Evolutionary conservation across 2,888 invertebrate genomes (phyloP), one percentile per base, ranked within the genome.

Genomic region (Patella depressa): DNA sequence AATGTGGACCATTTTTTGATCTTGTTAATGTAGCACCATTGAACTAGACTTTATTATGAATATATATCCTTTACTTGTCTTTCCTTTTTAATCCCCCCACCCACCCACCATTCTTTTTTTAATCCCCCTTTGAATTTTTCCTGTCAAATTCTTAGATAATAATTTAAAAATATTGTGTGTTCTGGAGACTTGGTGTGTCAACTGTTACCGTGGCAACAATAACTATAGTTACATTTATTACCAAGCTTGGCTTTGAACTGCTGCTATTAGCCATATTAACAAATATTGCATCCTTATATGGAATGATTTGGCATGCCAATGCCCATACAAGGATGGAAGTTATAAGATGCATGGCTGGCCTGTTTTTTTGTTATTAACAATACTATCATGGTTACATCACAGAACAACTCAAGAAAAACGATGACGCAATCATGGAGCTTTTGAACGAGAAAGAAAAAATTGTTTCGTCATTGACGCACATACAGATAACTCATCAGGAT

Each of bases 361-460:
- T 73, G 72, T 55, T 73, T 73, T 57, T 80, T 76, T 76, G 17
- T 71, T 55, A 34, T 72, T 34, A 65, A 65, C 65, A 65, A 45
- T 24, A 3, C 14, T 19, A 65, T 65, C 65, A 65, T 65, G 65
- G 65, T 65, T 75, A 24, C 72, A 75, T 81, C 82, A 72, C 91
- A 95, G 96, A 96, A 92, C 94, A 94, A 92, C 93, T 96, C 81
- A 93, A 95, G 82, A 93, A 95, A 80, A 94, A 95, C 88, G 95
- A 96, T 89, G 94, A 94, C 85, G 92, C 94, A 83, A 94, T 96
- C 80, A 94, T 94, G 81, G 93, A 94, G 88, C 94, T 95, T 72
- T 90, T 96, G 83, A 93, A 93, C 78, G 95, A 96, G 89, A 95
- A 96, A 89, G 95, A 95, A 88, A 93, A 93, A 84, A 93, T 96